Percentiles rank a stretch among this genome's conserved stretches.
phyloP scores from a whole-genome alignment of 2,797 vertebrate genomes.

The Epinephelus coioides region DNA sequence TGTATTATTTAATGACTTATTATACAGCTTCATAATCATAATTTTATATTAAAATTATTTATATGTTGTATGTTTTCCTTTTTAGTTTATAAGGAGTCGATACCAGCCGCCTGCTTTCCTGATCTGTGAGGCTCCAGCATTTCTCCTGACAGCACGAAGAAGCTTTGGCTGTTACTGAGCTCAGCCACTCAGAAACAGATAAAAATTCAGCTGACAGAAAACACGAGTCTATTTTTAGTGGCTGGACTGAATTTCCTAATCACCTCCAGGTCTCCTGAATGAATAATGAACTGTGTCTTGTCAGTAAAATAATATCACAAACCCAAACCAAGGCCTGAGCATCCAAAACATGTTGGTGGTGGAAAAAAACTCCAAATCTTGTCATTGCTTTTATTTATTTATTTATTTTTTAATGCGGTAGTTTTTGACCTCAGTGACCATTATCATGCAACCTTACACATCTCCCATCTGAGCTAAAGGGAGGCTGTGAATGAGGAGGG shows the following conservation, averaged over 20 bases:
- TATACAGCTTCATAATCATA: background rate
- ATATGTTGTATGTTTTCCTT: background rate
- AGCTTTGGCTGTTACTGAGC: slow-evolving; percentile 32
- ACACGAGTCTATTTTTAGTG: slow-evolving; percentile 60
- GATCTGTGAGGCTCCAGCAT: slow-evolving; percentile 18
- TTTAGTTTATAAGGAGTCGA: background rate
- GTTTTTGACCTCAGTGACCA: slow-evolving; percentile 36
- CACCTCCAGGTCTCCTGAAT: slow-evolving; percentile 55
- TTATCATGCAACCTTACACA: slow-evolving; percentile 25
- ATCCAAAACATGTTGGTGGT: slow-evolving; percentile 8
- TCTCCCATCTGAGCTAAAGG: slow-evolving; percentile 26
- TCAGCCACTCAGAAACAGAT: slow-evolving; percentile 42
- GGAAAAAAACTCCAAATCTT: background rate
- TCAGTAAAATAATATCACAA: slow-evolving; percentile 29
- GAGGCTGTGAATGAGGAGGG: slow-evolving; percentile 41
- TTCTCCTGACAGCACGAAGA: slow-evolving; percentile 14
- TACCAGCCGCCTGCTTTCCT: slow-evolving; percentile 1
- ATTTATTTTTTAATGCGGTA: background rate
- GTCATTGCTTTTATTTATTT: background rate
- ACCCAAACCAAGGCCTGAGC: slow-evolving; percentile 15
- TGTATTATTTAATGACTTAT: too few relatives aligned
- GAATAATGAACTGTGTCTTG: slow-evolving; percentile 52
- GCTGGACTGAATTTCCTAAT: slow-evolving; percentile 57
- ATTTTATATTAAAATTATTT: background rate
- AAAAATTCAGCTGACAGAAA: slow-evolving; percentile 55